Percentiles rank a stretch among this genome's conserved stretches.
These are phyloP conservation scores for human DNA, from an alignment of 2,113 vertebrate species.

Conservation along the genomic window GRCh38 chr3:75619001-75619500, in stretches of 20 bases:
- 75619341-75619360: background rate
- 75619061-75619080: constrained; percentile 11
- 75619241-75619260: background rate
- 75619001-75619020: too few species aligned
- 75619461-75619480: background rate
- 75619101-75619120: background rate
- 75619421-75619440: background rate
- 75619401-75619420: background rate
- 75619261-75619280: background rate
- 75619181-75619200: rapidly evolving
- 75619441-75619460: background rate
- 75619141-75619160: background rate
- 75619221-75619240: background rate
- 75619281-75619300: background rate
- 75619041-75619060: constrained; percentile 55
- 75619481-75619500: constrained; percentile 45
- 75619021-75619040: background rate
- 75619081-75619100: background rate
- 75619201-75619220: background rate
- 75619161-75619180: rapidly evolving
- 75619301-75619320: background rate
- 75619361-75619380: background rate
- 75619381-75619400: background rate
- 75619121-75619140: background rate
- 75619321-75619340: background rate